Base-by-base conservation (phyloP, 1,140 invertebrate genomes). In the Heterodera schachtii region DNA sequence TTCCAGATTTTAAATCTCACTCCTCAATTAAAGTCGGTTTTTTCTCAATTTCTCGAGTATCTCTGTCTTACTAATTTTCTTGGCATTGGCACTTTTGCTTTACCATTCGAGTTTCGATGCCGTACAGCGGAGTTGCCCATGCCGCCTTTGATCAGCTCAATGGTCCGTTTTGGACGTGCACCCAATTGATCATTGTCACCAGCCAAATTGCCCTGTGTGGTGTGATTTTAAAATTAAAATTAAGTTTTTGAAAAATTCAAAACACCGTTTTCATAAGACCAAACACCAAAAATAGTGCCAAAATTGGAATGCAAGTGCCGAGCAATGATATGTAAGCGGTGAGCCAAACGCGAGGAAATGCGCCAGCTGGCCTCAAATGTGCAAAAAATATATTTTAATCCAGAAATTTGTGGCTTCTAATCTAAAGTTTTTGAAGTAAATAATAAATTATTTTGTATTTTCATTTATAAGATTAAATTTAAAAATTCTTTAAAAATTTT, bases 161-260 rank as follows among this genome's bases (percentile, higher is more conserved):
- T 73, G 21, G 86, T 84, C 64, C 87, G 64, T 64, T 86, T 79
- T 5, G 86, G 73, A 9, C 87, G 81, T 71, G 83, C 83, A 16
- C 86, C 85, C 21, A 89, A 75, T 80, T 84, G 70, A 46, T 89
- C 87, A 73, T 87, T 86, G 80, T 89, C 88, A 46, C 89, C 89
- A 19, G 88, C 87, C 21, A 89, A 82, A 84, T 89, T 89, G 41
- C 88, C 88, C 31, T 85, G 79, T 75, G 89, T 88, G 82, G 89
- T 88, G 49, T 81, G 19, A 84, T n/a, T 73, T 44, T n/a, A 9
- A 47, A 64, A 88, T 60, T 16, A 60, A 13, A 8, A 82, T 13
- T 89, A 70, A 13, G 90, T 78, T 16, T 79, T 57, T 76, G 43
- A 79, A 79, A 79, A 46, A 21, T n/a, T 8, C 46, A 44, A 75